These are phyloP conservation scores for Euplagia quadripunctaria DNA, from an alignment of 2,888 invertebrate species.

Conservation along the genomic window DNA sequence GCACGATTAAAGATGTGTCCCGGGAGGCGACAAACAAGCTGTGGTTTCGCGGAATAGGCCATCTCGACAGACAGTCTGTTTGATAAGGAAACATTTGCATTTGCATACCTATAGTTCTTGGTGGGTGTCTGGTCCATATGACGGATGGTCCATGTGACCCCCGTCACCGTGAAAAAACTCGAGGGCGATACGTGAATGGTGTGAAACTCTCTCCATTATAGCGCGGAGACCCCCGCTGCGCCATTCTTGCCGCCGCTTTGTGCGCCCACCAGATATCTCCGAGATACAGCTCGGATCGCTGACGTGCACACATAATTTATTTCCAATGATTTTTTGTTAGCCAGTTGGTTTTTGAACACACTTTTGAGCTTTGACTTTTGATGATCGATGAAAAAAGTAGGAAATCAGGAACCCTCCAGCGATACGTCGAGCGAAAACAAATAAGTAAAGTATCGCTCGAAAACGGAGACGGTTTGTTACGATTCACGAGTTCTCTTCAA, in stretches of 20 bases:
- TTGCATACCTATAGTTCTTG: slow-evolving; percentile 60
- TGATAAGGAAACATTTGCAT: slow-evolving; percentile 51
- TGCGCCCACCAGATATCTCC: slow-evolving; percentile 63
- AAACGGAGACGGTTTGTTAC: slow-evolving; percentile 21
- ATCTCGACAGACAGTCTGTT: slow-evolving; percentile 24
- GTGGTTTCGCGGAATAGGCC: neutral
- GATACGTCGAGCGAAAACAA: slow-evolving; percentile 58
- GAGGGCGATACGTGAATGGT: slow-evolving; percentile 74
- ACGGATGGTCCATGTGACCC: slow-evolving; percentile 74
- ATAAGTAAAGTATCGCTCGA: slow-evolving; percentile 53
- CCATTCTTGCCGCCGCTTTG: slow-evolving; percentile 72
- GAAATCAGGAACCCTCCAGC: slow-evolving; percentile 55
- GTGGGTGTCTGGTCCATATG: slow-evolving; percentile 56
- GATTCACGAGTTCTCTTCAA: slow-evolving; percentile 30
- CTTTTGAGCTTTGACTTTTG: slow-evolving; percentile 62
- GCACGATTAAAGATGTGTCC: slow-evolving; percentile 7
- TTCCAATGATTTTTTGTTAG: slow-evolving; percentile 69
- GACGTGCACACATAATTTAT: slow-evolving; percentile 75
- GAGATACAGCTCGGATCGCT: slow-evolving; percentile 61
- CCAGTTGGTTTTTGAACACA: slow-evolving; percentile 64
- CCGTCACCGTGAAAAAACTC: slow-evolving; percentile 69
- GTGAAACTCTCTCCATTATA: slow-evolving; percentile 76
- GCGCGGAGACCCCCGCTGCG: slow-evolving; percentile 73
- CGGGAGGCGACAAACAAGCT: neutral
- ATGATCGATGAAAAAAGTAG: slow-evolving; percentile 65